Percentiles rank a stretch among this genome's conserved stretches.
Conservation (phyloP, 2,888 invertebrate species). For the Tipula lateralis region DNA sequence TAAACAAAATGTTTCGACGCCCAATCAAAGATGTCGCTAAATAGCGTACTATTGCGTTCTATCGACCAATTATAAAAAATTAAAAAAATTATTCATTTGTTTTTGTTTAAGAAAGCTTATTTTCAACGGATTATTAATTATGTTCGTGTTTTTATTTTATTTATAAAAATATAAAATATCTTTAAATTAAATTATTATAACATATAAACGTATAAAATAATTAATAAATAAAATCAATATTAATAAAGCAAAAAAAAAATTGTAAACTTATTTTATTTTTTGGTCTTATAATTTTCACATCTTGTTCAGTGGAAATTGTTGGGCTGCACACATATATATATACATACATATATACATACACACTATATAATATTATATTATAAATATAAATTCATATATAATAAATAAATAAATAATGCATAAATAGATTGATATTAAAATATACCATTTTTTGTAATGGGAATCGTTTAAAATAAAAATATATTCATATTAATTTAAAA, state of each 20-base stretch:
- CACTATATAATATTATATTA: no score
- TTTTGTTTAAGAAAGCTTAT: not conserved
- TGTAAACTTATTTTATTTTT: not conserved
- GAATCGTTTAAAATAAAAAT: not conserved
- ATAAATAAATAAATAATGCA: not conserved
- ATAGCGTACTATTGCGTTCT: not conserved
- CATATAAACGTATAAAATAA: conserved; percentile 4
- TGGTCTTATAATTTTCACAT: not conserved
- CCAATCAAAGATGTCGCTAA: not conserved
- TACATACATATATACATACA: not conserved
- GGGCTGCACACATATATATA: not conserved
- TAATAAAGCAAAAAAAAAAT: not conserved
- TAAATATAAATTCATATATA: not conserved
- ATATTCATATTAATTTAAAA: not conserved
- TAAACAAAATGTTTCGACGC: no score
- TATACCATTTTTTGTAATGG: not conserved
- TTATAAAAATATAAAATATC: not conserved
- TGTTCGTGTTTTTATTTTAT: not conserved
- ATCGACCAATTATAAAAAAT: no score
- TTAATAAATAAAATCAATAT: not conserved
- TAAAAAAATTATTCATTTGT: not conserved
- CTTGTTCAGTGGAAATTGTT: not conserved
- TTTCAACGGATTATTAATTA: not conserved
- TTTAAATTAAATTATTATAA: not conserved
- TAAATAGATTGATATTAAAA: not conserved